These are phyloP conservation scores for Molanna angustata DNA, from an alignment of 2,888 invertebrate genomes.

Conservation along the genomic window DNA sequence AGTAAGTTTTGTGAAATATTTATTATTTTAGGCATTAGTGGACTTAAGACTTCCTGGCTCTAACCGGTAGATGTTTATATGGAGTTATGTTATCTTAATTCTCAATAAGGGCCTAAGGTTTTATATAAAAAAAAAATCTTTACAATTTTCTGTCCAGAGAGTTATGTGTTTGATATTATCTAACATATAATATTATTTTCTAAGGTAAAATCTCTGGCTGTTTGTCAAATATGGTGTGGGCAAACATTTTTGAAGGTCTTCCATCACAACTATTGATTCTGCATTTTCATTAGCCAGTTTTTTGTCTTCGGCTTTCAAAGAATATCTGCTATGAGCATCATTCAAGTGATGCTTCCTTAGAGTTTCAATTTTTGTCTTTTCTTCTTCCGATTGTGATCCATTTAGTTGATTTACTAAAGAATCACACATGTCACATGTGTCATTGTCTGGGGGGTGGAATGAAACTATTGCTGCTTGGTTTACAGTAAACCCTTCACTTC, in stretches of 20 bases:
- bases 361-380: slow-evolving; percentile 2
- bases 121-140: slow-evolving; percentile 2
- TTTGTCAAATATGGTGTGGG: slow-evolving; percentile 14
- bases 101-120: slow-evolving; percentile 2
- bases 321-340: slow-evolving; percentile 1
- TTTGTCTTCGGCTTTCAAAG: slow-evolving; percentile 2
- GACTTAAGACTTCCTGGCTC: slow-evolving; percentile 5
- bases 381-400: slow-evolving; percentile 8
- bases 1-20: slow-evolving; percentile 3
- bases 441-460: slow-evolving; percentile 12
- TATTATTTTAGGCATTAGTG: slow-evolving; percentile 3
- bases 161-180: slow-evolving; percentile 1
- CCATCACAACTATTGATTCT: neutral
- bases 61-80: slow-evolving; percentile 4
- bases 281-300: neutral
- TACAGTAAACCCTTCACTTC: slow-evolving; percentile 8
- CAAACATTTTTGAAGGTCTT: slow-evolving; percentile 6
- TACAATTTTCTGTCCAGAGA: slow-evolving; percentile 10
- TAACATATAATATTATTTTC: neutral
- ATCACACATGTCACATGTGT: slow-evolving; percentile 17
- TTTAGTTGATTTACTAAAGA: slow-evolving; percentile 12
- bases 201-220: slow-evolving; percentile 10
- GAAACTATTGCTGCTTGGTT: slow-evolving; percentile 9
- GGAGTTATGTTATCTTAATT: slow-evolving; percentile 13
- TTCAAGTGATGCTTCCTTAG: slow-evolving; percentile 5